Base-by-base conservation (phyloP, 2,888 invertebrate genomes). In the Galerucella calmariensis region DNA sequence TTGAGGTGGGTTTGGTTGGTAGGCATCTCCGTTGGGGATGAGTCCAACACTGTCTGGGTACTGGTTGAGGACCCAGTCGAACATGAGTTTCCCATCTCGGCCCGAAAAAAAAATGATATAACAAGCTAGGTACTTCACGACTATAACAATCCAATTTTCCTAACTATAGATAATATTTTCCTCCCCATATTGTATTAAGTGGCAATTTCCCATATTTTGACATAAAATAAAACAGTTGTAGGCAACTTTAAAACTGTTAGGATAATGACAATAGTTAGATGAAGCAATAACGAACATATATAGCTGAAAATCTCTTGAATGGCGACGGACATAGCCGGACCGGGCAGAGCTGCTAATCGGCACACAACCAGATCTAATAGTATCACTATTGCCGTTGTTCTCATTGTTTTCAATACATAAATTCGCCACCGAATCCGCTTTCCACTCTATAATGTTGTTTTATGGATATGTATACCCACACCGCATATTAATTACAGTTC, bases 371-470 rank as follows among this genome's bases (percentile, higher is more conserved):
- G 75, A 75, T 79, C 78, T 78, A 80, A 78, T 78, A 79, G 76
- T 78, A 77, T 78, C 79, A 79, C 78, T 80, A 82, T 82, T 81
- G 82, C 78, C 79, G 81, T 81, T 81, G 82, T 81, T 82, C 83
- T 82, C 84, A 84, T 84, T 84, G 84, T 84, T 84, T 84, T 84
- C 84, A 82, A 84, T 83, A 84, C 84, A 84, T 84, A 84, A 84
- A 84, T 84, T 84, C 82, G 80, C 75, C 77, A 79, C 79, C 79
- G 83, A 80, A 82, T 83, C 82, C 82, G 83, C 81, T 83, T 80
- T 82, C 81, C 82, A 81, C 79, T 81, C 78, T 79, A 75, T 80
- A 79, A 79, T 80, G 79, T 81, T 80, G 81, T 81, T 81, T 81
- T 79, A 80, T 81, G 80, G 75, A 77, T 77, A 79, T 77, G 75